Evolutionary conservation across 2,113 vertebrate species (phyloP), one percentile per base, ranked within the genome.

Genomic region (Talpa occidentalis): DNA sequence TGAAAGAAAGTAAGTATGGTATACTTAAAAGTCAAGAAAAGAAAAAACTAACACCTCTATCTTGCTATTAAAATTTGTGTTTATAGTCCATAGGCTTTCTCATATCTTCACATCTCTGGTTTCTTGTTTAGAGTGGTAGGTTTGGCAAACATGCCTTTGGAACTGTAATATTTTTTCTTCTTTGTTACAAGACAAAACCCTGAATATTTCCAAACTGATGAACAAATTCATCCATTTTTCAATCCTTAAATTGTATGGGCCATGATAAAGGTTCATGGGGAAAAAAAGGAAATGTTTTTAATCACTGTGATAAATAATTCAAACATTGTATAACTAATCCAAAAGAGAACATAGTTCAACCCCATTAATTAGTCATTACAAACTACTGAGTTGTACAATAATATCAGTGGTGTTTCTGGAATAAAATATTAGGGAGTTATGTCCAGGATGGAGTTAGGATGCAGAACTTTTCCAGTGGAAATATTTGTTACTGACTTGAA

Each of bases 301-400:
- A 90, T 81, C 4, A 73, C 42, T 92, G 70, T 93, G 56, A 97
- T 95, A 97, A 97, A 97, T 96, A 98, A 97, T 94, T 95, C 84
- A 96, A 97, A 95, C 60, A 91, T 84, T 97, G 78, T 93, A 67
- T 97, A 94, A 97, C 81, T 95, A 96, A 97, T 40, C 56, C 79
- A 97, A 95, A 97, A 97, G 59, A 96, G 97, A 96, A 97, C 83
- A 97, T 32, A 24, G 1, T 97, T 97, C 80, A 94, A 97, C 32
- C 2, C 60, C 74, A 60, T 94, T 98, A 98, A 98, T 97, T 98
- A 98, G 96, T 97, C 91, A 97, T 91, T 94, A 88, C 60, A 94
- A 98, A 98, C 94, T 90, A 96, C 95, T 89, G 83, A 96, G 69
- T 73, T 97, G 74, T 82, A 96, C 37, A 10, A 2, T 95, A 92